Evolutionary conservation across 2,113 vertebrate genomes (phyloP), one percentile per base, ranked within the genome.

Genomic region (Perca fluviatilis): DNA sequence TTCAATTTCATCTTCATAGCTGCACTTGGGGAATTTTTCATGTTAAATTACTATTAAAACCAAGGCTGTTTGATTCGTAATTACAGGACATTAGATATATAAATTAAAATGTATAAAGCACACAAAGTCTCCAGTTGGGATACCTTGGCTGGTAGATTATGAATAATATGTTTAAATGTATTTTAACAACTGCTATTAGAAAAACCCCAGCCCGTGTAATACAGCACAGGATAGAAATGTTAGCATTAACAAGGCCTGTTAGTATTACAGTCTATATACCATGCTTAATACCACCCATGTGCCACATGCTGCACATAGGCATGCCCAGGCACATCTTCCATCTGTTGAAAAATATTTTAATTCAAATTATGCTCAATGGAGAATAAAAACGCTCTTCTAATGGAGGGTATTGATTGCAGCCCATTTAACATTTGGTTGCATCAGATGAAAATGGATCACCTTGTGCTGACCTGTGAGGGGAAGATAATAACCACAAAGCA

Each of bases 341-440:
- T 74, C 75, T 81, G 51, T 36, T 62, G 25, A 60, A 50, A 68
- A 60, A 50, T 5, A 70, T 49, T 68, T 60, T 9, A 21, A 86
- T 80, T 77, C 19, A 25, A 77, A 77, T 71, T 60, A 64, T 13
- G 19, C 74, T 47, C 62, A 47, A 23, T 30, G 58, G 80, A 23
- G 61, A 77, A 60, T 19, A 58, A 57, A 83, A 60, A 47, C 18
- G 3, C 27, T 27, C 9, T 15, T 62, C 33, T 46, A 75, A 80
- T 82, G 15, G 58, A 30, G 27, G 62, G 50, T 80, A 75, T 51
- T 49, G 65, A 83, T 77, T 77, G 64, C 61, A 57, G 70, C 65
- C 65, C 43, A 70, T 75, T 84, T 77, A 84, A 70, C 86, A 78
- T 86, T 62, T 73, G 58, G 64, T 82, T 84, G 40, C 67, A 72